phyloP scores from a whole-genome alignment of 2,888 invertebrate genomes.

The Syrista parreyssii region DNA sequence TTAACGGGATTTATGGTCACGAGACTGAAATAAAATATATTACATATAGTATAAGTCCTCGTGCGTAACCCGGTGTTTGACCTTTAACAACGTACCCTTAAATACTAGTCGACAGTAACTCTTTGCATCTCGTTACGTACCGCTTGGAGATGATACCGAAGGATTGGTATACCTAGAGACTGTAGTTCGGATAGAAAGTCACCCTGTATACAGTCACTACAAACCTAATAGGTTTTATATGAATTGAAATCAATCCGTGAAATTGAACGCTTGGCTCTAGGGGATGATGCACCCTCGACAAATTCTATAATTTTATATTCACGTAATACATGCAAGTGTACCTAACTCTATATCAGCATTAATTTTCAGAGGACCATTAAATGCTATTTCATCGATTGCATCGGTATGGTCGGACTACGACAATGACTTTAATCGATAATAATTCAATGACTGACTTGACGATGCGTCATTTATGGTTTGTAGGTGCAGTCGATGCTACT shows the following conservation, averaged over 20 bases:
- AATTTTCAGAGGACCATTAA: slow-evolving; percentile 35
- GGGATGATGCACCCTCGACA: slow-evolving; percentile 22
- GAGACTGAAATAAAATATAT: slow-evolving; percentile 49
- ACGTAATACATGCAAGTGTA: slow-evolving; percentile 19
- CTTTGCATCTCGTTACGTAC: background rate
- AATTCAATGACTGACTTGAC: slow-evolving; percentile 33
- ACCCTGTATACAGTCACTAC: background rate
- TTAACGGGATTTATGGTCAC: slow-evolving; percentile 53
- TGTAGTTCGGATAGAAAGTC: background rate
- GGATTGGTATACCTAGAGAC: background rate
- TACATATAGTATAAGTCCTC: background rate
- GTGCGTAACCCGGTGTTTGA: background rate
- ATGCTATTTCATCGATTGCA: slow-evolving; percentile 52
- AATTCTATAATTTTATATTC: slow-evolving; percentile 34
- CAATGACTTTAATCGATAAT: slow-evolving; percentile 63
- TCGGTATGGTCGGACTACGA: slow-evolving; percentile 40
- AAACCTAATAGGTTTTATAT: background rate
- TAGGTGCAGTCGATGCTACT: background rate
- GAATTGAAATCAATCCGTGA: slow-evolving; percentile 32
- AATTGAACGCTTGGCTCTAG: slow-evolving; percentile 40
- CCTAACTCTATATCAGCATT: background rate
- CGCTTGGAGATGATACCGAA: background rate
- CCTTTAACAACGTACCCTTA: background rate
- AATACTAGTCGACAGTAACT: background rate
- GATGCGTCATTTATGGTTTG: background rate